Conservation (phyloP, 2,113 vertebrate species). For the Bettongia penicillata region DNA sequence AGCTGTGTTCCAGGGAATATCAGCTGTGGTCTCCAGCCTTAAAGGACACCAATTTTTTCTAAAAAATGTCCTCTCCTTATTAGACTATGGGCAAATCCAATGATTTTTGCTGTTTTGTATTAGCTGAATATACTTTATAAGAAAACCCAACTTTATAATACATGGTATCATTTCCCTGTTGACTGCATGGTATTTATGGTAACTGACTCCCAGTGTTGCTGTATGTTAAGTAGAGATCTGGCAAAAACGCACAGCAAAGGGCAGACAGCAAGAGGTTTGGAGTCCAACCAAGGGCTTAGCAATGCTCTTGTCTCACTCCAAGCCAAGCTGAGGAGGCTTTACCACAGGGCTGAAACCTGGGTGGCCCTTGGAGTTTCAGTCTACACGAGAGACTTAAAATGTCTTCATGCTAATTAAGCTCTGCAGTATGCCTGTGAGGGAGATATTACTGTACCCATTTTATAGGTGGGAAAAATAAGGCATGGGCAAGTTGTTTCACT, state of each 20-base stretch:
- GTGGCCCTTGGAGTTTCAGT: constrained; percentile 72
- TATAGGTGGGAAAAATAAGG: constrained; percentile 66
- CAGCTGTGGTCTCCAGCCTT: background rate
- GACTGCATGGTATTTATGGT: constrained; percentile 52
- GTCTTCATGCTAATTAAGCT: constrained; percentile 65
- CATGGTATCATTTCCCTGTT: constrained; percentile 48
- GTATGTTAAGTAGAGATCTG: constrained; percentile 27
- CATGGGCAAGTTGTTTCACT: constrained; percentile 58
- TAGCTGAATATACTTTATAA: constrained; percentile 48
- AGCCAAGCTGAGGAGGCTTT: constrained; percentile 53
- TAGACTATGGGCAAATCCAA: constrained; percentile 10
- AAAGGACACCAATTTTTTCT: background rate
- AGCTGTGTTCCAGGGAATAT: background rate
- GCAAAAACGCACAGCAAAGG: constrained; percentile 34
- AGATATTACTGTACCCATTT: constrained; percentile 62
- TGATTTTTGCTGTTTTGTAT: constrained; percentile 38
- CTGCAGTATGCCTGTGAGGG: constrained; percentile 48
- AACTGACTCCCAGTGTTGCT: constrained; percentile 43
- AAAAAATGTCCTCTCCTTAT: constrained; percentile 10
- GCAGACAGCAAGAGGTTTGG: constrained; percentile 55
- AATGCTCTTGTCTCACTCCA: constrained; percentile 64
- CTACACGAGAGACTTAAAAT: constrained; percentile 54
- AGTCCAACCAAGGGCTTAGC: constrained; percentile 63
- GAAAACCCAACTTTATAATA: constrained; percentile 56
- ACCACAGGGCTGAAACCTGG: constrained; percentile 72